Evolutionary conservation across 2,888 invertebrate genomes (phyloP).

Genomic region (Sabatieria punctata): DNA sequence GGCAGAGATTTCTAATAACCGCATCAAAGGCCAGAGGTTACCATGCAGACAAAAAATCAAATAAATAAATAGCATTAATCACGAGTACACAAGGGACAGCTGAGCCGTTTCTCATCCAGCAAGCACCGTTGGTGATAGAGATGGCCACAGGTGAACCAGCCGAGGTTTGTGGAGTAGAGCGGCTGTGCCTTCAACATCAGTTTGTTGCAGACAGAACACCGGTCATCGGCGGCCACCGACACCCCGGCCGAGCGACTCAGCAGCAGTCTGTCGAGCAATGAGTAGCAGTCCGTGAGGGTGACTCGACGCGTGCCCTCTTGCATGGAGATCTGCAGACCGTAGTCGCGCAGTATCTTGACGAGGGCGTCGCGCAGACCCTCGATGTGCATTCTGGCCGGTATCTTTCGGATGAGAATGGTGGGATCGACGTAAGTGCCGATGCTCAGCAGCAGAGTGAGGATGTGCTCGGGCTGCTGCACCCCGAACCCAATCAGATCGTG

Average conservation of each 20-base stretch:
- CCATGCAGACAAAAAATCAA: too few species aligned
- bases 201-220: background rate
- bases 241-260: background rate
- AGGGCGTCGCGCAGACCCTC: slow-evolving; percentile 73
- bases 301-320: slow-evolving; percentile 7
- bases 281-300: background rate
- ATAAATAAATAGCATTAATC: too few species aligned
- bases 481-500: slow-evolving; percentile 53
- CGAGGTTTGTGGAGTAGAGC: background rate
- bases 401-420: slow-evolving; percentile 61
- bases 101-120: background rate
- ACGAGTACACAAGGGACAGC: background rate
- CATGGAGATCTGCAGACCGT: slow-evolving; percentile 57
- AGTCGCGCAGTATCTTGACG: slow-evolving; percentile 86
- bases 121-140: background rate
- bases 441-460: slow-evolving; percentile 51
- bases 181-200: background rate
- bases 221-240: background rate
- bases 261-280: background rate
- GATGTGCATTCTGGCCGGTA: slow-evolving; percentile 64
- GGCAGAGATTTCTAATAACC: too few species aligned
- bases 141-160: slow-evolving; percentile 2
- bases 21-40: too few species aligned
- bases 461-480: slow-evolving; percentile 40
- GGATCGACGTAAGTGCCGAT: slow-evolving; percentile 77